phyloP scores from a whole-genome alignment of 2,888 invertebrate species.

The Athrips mouffetella region DNA sequence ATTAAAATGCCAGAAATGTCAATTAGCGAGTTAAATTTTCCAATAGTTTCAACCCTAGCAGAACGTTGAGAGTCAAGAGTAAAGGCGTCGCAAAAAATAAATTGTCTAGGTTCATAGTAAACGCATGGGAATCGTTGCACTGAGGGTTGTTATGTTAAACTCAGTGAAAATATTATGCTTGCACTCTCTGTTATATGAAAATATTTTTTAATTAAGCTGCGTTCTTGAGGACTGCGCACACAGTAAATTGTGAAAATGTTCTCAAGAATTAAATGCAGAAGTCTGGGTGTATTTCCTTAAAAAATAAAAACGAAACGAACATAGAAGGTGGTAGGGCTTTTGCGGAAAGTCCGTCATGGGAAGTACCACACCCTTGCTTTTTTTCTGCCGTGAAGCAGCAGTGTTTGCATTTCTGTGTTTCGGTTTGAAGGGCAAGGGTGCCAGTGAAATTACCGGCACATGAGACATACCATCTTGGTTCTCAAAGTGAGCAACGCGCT shows the following conservation, averaged over 20 bases:
- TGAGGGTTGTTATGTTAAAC: constrained; percentile 15
- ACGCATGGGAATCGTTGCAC: constrained; percentile 15
- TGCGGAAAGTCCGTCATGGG: no score
- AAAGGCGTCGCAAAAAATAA: constrained; percentile 13
- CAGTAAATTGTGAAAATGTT: constrained; percentile 7
- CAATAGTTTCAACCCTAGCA: not conserved
- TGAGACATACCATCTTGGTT: no score
- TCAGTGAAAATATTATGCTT: constrained; percentile 9
- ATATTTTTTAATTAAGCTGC: constrained; percentile 15
- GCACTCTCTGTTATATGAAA: constrained; percentile 8
- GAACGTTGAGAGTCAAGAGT: not conserved
- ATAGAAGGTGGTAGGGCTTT: not conserved
- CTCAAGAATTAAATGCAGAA: not conserved
- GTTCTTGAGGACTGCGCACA: constrained; percentile 12
- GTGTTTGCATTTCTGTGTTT: no score
- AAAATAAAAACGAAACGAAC: not conserved
- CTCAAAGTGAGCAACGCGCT: no score
- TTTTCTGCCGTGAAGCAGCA: no score
- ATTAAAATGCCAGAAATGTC: no score
- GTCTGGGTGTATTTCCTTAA: constrained; percentile 2
- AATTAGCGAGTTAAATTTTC: no score
- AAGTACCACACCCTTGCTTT: no score
- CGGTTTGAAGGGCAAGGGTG: no score
- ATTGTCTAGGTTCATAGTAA: constrained; percentile 13
- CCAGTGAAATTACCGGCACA: no score